Evolutionary conservation across 1,140 invertebrate genomes (phyloP).

Genomic region (Campoletis sonorensis): DNA sequence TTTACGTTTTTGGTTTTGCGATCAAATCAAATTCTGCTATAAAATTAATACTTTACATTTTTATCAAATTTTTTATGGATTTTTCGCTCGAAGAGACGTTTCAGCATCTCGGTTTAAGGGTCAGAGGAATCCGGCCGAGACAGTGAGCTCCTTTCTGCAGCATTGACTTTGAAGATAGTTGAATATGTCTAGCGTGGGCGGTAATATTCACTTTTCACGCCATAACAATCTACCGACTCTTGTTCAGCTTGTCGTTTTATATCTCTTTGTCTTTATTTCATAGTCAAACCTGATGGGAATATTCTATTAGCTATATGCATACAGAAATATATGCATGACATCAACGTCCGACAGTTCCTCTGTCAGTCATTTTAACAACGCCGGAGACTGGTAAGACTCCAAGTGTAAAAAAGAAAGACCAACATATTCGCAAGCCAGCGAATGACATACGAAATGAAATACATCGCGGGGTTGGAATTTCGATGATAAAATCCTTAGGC

Average conservation of each 20-base stretch:
- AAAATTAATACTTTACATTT: too few species aligned
- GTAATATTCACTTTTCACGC: conserved; percentile 50
- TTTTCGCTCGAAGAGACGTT: too few species aligned
- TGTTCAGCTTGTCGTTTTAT: neutral
- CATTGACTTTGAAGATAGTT: conserved; percentile 40
- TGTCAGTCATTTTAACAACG: conserved; percentile 39
- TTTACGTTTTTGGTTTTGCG: too few species aligned
- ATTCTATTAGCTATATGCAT: conserved; percentile 31
- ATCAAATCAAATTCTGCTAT: too few species aligned
- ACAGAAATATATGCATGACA: neutral
- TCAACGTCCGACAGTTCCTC: conserved; percentile 36
- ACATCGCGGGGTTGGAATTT: neutral
- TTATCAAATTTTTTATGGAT: too few species aligned
- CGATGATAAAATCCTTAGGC: neutral
- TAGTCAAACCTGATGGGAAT: conserved; percentile 31
- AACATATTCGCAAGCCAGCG: neutral
- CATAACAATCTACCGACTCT: conserved; percentile 39
- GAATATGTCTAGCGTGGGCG: conserved; percentile 48
- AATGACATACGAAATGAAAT: neutral
- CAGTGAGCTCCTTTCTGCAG: conserved; percentile 2
- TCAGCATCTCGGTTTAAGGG: neutral
- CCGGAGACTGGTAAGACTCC: conserved; percentile 1
- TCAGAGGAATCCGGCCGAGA: neutral
- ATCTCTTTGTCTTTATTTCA: neutral
- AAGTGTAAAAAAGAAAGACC: neutral